phyloP scores from a whole-genome alignment of 2,797 vertebrate species.

The Cuniculus paca region DNA sequence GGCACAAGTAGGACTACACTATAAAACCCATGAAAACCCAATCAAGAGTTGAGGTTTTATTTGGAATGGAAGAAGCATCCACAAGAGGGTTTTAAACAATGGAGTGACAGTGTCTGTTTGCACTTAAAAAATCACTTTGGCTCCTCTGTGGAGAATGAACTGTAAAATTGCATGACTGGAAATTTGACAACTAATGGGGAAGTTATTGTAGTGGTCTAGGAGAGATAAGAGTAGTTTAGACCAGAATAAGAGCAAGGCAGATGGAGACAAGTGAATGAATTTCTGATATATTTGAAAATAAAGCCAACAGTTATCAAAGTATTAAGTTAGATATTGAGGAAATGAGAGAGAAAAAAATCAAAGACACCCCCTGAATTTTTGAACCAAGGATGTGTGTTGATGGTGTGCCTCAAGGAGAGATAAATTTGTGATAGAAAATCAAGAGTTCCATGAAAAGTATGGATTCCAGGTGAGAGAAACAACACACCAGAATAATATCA shows the following conservation, averaged over 20 bases:
- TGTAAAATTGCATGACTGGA: background rate
- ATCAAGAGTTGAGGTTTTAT: background rate
- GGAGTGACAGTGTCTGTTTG: background rate
- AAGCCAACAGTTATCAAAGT: background rate
- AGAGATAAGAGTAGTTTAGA: background rate
- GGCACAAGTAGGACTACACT: background rate
- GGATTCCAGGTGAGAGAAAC: background rate
- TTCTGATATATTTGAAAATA: background rate
- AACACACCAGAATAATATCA: background rate
- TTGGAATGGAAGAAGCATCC: background rate
- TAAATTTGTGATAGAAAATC: background rate
- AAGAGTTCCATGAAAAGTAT: background rate
- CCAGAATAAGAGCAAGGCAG: background rate
- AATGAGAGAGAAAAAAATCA: background rate
- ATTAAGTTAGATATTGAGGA: background rate
- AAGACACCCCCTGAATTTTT: background rate
- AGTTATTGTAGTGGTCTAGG: background rate
- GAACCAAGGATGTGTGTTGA: background rate
- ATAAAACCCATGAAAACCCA: background rate
- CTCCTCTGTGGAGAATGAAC: background rate
- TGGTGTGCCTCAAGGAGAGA: background rate
- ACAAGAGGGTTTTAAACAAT: background rate
- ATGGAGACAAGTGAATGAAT: background rate
- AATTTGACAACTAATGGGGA: background rate
- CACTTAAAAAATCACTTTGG: background rate